phyloP scores from a whole-genome alignment of 2,113 vertebrate genomes.

The Scomber japonicus region DNA sequence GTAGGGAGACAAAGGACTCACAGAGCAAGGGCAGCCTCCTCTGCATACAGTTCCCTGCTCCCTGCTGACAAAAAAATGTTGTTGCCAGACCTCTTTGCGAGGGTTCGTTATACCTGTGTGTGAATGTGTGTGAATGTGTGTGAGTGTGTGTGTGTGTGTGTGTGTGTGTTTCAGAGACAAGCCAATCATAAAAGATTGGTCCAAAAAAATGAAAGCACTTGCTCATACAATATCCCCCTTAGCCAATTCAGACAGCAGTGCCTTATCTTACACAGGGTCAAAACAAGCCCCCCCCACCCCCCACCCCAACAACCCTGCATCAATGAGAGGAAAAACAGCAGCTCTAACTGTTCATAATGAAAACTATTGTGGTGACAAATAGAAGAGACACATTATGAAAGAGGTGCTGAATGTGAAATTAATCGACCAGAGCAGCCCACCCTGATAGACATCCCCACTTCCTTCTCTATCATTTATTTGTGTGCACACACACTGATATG shows the following conservation, averaged over 20 bases:
- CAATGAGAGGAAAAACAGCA: slow-evolving; percentile 46
- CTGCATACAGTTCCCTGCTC: slow-evolving; percentile 72
- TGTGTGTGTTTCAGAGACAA: slow-evolving; percentile 18
- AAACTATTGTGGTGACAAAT: slow-evolving; percentile 65
- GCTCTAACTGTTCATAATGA: slow-evolving; percentile 55
- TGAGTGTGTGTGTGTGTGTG: slow-evolving; percentile 15
- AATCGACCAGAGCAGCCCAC: slow-evolving; percentile 68
- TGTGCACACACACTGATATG: slow-evolving; percentile 60
- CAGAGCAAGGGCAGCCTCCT: slow-evolving; percentile 77
- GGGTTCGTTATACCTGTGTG: slow-evolving; percentile 45
- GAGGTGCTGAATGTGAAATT: slow-evolving; percentile 71
- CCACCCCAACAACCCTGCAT: slow-evolving; percentile 26
- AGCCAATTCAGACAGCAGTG: slow-evolving; percentile 45
- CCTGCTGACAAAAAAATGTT: slow-evolving; percentile 64
- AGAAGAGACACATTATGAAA: slow-evolving; percentile 59
- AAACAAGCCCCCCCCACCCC: slow-evolving; percentile 5
- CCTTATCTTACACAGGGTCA: slow-evolving; percentile 57
- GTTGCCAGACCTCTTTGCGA: slow-evolving; percentile 53
- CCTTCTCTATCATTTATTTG: slow-evolving; percentile 49
- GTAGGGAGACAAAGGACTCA: slow-evolving; percentile 80
- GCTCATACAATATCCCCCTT: slow-evolving; percentile 13
- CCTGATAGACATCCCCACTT: slow-evolving; percentile 46
- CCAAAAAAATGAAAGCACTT: slow-evolving; percentile 20
- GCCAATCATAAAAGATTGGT: slow-evolving; percentile 20
- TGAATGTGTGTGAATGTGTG: slow-evolving; percentile 1